Evolutionary conservation across 2,888 invertebrate species (phyloP), one percentile per base, ranked within the genome.

Genomic region (Balanococcus diminutus): DNA sequence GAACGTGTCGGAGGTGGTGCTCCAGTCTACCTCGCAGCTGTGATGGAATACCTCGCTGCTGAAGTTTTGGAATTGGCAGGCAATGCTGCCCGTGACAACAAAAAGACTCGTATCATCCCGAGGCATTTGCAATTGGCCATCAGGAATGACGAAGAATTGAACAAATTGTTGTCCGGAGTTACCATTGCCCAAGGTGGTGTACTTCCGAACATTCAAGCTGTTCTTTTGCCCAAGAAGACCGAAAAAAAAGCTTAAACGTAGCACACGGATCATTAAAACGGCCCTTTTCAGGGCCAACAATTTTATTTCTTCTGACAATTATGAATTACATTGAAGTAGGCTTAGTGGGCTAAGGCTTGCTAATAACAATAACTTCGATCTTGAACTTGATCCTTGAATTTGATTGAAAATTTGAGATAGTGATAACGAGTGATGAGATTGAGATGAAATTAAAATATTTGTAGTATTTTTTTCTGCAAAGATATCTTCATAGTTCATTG

Each of bases 131-230:
- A 96, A 89, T 89, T 96, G 88, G 95, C 95, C 31, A 93, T 96
- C 87, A 91, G 94, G n/a, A 95, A 95, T 89, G 96, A 96, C 89
- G 95, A 95, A 88, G 96, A 96, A 89, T 90, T 96, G 89, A 95
- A 95, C 90, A 94, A 93, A 89, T 91, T 96, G 46, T 90, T 96
- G 6, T 92, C 93, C 0, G 94, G 94, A 56, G 95, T 96, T 0
- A 95, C 95, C 19, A 96, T 96, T 89, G 93, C 95, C 25, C 94
- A 96, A 90, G 96, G 96, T 87, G 96, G 96, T 88, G 96, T 96
- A 0, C 89, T 96, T 89, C 96, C 96, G 0, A 94, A 86, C 39
- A 87, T 87, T 22, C 87, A 87, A 67, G 87, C 87, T 11, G 84
- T 87, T 14, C 67, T 87, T 0, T 25, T 87, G 28, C 87, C 87